These are phyloP conservation scores for Melanotus villosus DNA, from an alignment of 2,888 invertebrate species.

Conservation along the genomic window DNA sequence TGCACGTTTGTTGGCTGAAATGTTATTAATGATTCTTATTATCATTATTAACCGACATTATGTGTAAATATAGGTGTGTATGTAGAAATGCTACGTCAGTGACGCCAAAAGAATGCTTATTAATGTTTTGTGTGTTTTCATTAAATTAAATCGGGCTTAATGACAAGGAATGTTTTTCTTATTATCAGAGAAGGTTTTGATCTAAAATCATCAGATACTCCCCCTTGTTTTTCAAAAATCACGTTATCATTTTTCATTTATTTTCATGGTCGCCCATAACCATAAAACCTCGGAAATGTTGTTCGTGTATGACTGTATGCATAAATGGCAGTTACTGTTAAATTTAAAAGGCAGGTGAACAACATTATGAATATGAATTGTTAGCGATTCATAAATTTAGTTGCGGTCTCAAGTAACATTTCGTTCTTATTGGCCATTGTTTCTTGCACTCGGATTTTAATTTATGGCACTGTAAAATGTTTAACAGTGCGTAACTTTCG, in stretches of 20 bases:
- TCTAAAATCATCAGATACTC: slow-evolving; percentile 24
- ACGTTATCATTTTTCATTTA: slow-evolving; percentile 1
- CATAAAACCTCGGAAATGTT: slow-evolving; percentile 5
- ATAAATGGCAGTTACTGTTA: slow-evolving; percentile 17
- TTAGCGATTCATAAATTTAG: slow-evolving; percentile 31
- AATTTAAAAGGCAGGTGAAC: slow-evolving; percentile 35
- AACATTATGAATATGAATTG: slow-evolving; percentile 28
- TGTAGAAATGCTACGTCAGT: slow-evolving; percentile 36
- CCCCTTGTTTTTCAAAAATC: too few species aligned
- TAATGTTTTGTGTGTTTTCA: slow-evolving; percentile 23
- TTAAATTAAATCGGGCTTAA: slow-evolving; percentile 16
- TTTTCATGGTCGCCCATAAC: slow-evolving; percentile 24
- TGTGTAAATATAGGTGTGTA: slow-evolving; percentile 48
- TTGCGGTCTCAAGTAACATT: slow-evolving; percentile 23
- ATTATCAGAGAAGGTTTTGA: slow-evolving; percentile 12
- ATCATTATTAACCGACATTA: slow-evolving; percentile 42
- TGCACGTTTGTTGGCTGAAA: slow-evolving; percentile 21
- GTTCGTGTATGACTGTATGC: background rate
- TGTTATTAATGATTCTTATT: slow-evolving; percentile 22
- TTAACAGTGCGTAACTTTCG: slow-evolving; percentile 24
- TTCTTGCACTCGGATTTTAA: slow-evolving; percentile 14
- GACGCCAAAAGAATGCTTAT: slow-evolving; percentile 46
- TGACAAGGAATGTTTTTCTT: slow-evolving; percentile 1
- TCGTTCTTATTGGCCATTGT: slow-evolving; percentile 29
- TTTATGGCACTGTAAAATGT: slow-evolving; percentile 24